phyloP scores from a whole-genome alignment of 2,797 vertebrate species.

The Sphaeramia orbicularis region DNA sequence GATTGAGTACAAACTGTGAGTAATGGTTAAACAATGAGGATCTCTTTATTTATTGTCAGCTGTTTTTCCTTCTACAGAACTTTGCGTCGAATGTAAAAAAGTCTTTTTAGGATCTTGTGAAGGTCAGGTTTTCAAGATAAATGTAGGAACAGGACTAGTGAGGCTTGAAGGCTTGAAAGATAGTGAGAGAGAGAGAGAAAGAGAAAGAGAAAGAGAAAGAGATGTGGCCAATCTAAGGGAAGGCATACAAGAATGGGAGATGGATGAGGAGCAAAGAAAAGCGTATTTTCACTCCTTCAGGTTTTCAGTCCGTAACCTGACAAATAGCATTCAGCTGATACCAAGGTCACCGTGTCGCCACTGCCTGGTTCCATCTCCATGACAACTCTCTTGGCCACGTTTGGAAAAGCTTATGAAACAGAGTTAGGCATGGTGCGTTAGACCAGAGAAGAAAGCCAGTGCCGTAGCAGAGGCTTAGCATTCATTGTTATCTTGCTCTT shows the following conservation, averaged over 20 bases:
- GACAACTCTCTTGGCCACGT: conserved; percentile 48
- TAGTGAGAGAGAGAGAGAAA: neutral
- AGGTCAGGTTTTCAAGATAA: conserved; percentile 59
- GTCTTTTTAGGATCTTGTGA: conserved; percentile 41
- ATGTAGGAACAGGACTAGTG: conserved; percentile 34
- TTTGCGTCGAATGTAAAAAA: conserved; percentile 46
- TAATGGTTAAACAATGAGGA: neutral
- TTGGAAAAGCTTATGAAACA: conserved; percentile 29
- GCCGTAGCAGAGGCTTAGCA: neutral
- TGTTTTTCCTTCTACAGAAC: conserved; percentile 24
- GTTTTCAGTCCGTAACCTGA: conserved; percentile 58
- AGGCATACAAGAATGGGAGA: conserved; percentile 29
- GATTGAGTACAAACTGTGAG: neutral
- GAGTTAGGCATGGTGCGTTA: conserved; percentile 11
- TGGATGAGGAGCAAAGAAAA: conserved; percentile 31
- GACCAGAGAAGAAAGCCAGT: neutral
- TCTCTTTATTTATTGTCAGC: neutral
- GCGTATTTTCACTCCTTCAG: conserved; percentile 45
- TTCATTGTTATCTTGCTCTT: conserved; percentile 19
- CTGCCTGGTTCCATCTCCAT: conserved; percentile 55
- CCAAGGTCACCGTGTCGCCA: conserved; percentile 46
- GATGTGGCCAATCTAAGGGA: conserved; percentile 1
- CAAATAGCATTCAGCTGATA: conserved; percentile 39
- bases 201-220: neutral
- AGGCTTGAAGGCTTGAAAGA: conserved; percentile 24